Conservation (phyloP, 2,113 vertebrate species). For the Silurus asotus region DNA sequence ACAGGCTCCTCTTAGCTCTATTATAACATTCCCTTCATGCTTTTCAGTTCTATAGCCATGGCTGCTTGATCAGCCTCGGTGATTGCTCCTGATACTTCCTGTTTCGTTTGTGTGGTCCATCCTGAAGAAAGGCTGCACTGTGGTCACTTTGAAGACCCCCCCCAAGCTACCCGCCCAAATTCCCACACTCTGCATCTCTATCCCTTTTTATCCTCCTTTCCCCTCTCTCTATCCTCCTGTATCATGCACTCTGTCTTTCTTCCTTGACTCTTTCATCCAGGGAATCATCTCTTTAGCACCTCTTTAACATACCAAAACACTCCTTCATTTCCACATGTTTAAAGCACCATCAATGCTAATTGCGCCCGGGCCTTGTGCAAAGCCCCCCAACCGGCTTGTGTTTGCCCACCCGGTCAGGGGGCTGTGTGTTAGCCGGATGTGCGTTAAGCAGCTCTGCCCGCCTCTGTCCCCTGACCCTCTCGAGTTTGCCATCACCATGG, state of each 20-base stretch:
- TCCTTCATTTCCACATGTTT: constrained; percentile 68
- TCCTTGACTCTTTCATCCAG: constrained; percentile 67
- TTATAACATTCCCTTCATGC: background rate
- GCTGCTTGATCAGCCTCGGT: constrained; percentile 34
- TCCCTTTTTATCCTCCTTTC: constrained; percentile 68
- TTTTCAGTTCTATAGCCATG: background rate
- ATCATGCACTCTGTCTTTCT: constrained; percentile 69
- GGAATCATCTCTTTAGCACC: constrained; percentile 65
- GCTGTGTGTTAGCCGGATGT: constrained; percentile 55
- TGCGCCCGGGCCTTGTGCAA: constrained; percentile 68
- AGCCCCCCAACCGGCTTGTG: constrained; percentile 58
- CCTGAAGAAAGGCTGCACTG: constrained; percentile 64
- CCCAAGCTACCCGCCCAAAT: constrained; percentile 43
- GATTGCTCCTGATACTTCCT: constrained; percentile 33
- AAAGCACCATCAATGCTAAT: constrained; percentile 76
- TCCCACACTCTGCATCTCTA: constrained; percentile 52
- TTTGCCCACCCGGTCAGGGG: constrained; percentile 72
- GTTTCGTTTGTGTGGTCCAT: constrained; percentile 59
- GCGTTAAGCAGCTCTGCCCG: constrained; percentile 47
- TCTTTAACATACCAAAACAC: constrained; percentile 73
- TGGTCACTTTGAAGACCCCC: constrained; percentile 66
- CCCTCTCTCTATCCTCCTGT: constrained; percentile 64
- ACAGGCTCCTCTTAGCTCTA: background rate
- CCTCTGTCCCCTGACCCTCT: constrained; percentile 58
- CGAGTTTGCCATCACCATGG: constrained; percentile 67